phyloP scores from a whole-genome alignment of 2,113 vertebrate genomes.

The Rhegmatorhina hoffmannsi region DNA sequence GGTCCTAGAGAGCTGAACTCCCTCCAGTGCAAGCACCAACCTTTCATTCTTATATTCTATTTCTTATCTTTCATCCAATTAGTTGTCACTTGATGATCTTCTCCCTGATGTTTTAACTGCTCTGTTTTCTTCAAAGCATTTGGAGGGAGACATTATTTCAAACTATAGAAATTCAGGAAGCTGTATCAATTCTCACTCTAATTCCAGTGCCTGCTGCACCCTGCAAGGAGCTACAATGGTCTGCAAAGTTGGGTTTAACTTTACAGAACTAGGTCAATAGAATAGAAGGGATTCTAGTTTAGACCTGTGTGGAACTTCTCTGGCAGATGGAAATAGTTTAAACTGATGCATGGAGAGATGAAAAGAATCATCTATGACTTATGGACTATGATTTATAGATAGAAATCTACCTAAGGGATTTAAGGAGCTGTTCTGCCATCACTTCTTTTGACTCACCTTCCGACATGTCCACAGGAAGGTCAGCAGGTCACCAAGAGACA shows the following conservation, averaged over 20 bases:
- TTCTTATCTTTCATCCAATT: neutral
- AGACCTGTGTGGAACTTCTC: neutral
- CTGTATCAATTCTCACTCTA: neutral
- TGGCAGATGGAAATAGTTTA: neutral
- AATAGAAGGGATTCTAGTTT: neutral
- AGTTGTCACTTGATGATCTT: neutral
- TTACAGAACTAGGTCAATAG: neutral
- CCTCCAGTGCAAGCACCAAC: neutral
- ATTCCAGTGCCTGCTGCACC: neutral
- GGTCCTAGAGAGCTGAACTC: neutral
- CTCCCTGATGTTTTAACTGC: neutral
- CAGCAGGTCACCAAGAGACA: slow-evolving; percentile 71
- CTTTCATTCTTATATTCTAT: neutral
- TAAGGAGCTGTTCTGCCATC: neutral
- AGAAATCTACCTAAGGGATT: neutral
- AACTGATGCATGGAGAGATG: neutral
- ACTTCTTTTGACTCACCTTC: slow-evolving; percentile 62
- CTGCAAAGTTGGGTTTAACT: neutral
- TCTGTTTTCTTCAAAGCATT: neutral
- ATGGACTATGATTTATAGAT: neutral
- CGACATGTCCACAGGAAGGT: slow-evolving; percentile 80
- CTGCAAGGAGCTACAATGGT: neutral
- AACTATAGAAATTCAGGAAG: neutral
- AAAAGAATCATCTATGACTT: neutral
- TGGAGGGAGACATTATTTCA: neutral